phyloP scores from a whole-genome alignment of 2,888 invertebrate species.

The Neoascia interrupta region DNA sequence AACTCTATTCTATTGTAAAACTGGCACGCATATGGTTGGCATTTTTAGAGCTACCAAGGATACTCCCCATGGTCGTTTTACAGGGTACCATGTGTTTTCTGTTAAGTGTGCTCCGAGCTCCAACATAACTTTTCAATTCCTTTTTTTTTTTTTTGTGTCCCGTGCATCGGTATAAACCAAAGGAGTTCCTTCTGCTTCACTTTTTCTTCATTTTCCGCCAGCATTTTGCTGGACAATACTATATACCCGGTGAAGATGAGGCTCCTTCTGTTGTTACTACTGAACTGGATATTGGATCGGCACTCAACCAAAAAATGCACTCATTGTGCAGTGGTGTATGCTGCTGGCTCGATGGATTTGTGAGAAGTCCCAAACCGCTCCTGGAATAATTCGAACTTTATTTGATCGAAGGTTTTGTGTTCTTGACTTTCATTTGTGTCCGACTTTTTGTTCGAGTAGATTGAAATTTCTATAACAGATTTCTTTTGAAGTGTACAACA shows the following conservation, averaged over 20 bases:
- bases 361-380: conserved; percentile 24
- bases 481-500: conserved; percentile 59
- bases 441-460: conserved; percentile 25
- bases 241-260: background rate
- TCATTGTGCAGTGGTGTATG: too few species aligned
- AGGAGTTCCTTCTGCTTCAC: conserved; percentile 24
- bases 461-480: conserved; percentile 34
- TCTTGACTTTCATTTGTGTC: too few species aligned
- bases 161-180: conserved; percentile 6
- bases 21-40: too few species aligned
- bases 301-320: conserved; percentile 59
- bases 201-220: conserved; percentile 2
- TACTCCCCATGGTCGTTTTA: conserved; percentile 10
- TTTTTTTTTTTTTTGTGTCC: conserved; percentile 10
- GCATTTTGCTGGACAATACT: conserved; percentile 46
- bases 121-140: conserved; percentile 67
- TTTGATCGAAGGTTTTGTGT: conserved; percentile 59
- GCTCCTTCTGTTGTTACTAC: conserved; percentile 29
- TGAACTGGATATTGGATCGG: conserved; percentile 35
- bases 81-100: conserved; percentile 58
- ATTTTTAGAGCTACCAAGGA: too few species aligned
- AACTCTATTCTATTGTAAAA: too few species aligned
- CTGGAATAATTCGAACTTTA: conserved; percentile 64
- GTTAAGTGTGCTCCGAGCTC: conserved; percentile 55
- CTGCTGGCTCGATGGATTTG: conserved; percentile 25